Evolutionary conservation across 2,888 invertebrate genomes (phyloP).

Genomic region (Scaptomyza caliginosa): DNA sequence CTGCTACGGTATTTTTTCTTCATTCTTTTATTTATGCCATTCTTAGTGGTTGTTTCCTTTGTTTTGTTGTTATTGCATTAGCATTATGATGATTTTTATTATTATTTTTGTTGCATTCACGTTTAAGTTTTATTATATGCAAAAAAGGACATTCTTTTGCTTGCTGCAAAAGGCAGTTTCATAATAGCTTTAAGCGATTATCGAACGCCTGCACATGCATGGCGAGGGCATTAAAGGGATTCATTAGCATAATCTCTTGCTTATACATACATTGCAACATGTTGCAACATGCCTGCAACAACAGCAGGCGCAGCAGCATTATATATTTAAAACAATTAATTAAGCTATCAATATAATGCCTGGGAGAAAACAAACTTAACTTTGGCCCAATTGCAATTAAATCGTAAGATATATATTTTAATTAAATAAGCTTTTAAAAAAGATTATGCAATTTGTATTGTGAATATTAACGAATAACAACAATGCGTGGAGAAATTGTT

Average conservation of each 20-base stretch:
- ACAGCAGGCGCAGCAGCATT: not conserved
- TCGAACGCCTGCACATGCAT: not conserved
- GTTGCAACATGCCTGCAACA: constrained; percentile 11
- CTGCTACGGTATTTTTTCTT: not conserved
- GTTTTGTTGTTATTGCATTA: constrained; percentile 22
- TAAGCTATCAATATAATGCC: constrained; percentile 9
- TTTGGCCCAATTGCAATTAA: not conserved
- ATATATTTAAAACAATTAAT: constrained; percentile 26
- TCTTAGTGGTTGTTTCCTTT: not conserved
- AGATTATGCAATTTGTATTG: not conserved
- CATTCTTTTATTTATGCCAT: not conserved
- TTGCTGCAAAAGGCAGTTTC: not conserved
- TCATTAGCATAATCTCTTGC: constrained; percentile 30
- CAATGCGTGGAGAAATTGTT: too few species aligned
- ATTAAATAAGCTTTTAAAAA: not conserved
- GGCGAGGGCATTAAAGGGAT: constrained; percentile 1
- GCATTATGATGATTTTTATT: constrained; percentile 23
- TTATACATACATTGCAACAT: constrained; percentile 6
- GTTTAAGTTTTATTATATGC: not conserved
- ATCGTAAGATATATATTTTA: not conserved
- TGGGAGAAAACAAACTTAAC: not conserved
- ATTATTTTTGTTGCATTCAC: not conserved
- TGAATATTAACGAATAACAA: too few species aligned
- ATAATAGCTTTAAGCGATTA: not conserved
- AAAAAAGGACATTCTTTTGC: not conserved